A percentile compares a stretch with the other conserved stretches of the same genome.
Conservation (phyloP, 2,888 invertebrate genomes). For the Ichneumoninae sp. region DNA sequence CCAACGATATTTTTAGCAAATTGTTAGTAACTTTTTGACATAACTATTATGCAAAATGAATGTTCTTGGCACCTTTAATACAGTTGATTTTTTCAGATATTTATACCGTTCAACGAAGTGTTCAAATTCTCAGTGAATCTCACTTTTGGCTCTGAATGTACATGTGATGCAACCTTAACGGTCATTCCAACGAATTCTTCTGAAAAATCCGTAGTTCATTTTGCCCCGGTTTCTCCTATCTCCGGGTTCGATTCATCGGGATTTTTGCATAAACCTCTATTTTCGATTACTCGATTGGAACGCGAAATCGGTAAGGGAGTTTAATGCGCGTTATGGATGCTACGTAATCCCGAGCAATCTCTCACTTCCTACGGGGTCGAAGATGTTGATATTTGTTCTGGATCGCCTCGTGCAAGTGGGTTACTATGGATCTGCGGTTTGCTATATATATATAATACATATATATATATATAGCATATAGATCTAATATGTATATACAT, state of each 20-base stretch:
- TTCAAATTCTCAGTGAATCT: too few relatives aligned
- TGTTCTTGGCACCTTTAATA: too few relatives aligned
- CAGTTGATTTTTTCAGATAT: too few relatives aligned
- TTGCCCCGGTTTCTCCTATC: not conserved
- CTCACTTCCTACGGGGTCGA: slow-evolving; percentile 47
- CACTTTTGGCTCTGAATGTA: too few relatives aligned
- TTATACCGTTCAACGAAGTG: too few relatives aligned
- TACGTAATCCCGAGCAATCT: slow-evolving; percentile 62
- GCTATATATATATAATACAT: slow-evolving; percentile 8
- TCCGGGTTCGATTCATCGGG: not conserved
- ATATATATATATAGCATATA: not conserved
- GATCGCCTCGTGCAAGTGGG: slow-evolving; percentile 65
- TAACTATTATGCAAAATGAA: too few relatives aligned
- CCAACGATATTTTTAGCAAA: too few relatives aligned
- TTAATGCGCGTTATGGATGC: slow-evolving; percentile 32
- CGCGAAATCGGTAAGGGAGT: slow-evolving; percentile 4
- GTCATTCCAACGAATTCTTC: not conserved
- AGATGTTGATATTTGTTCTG: slow-evolving; percentile 71
- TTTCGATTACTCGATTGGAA: slow-evolving; percentile 13
- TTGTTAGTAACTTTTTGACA: too few relatives aligned
- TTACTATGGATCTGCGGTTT: slow-evolving; percentile 67
- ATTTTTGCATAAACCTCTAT: not conserved
- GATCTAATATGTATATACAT: not conserved
- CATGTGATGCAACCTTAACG: too few relatives aligned
- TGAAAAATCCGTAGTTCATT: not conserved